These are phyloP conservation scores for Epirrhoe tristata DNA, from an alignment of 2,888 invertebrate species.

Conservation along the genomic window DNA sequence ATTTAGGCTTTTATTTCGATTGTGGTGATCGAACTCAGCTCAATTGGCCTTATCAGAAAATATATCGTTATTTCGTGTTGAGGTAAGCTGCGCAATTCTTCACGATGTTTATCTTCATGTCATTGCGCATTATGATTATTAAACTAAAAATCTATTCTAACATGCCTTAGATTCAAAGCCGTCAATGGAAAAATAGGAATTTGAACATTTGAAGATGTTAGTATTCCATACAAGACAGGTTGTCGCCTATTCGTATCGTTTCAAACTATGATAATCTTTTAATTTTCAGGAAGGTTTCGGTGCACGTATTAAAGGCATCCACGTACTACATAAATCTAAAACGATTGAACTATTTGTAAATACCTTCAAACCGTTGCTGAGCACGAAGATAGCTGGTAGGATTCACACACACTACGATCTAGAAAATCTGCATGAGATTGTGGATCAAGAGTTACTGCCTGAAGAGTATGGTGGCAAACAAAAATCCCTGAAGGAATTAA, in stretches of 20 bases:
- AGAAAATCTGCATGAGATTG: slow-evolving; percentile 47
- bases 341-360: slow-evolving; percentile 53
- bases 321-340: slow-evolving; percentile 58
- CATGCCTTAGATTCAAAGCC: too few species aligned
- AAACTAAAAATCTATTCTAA: too few species aligned
- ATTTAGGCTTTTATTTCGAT: too few species aligned
- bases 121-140: too few species aligned
- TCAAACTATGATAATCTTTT: not conserved
- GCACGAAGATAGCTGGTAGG: slow-evolving; percentile 53
- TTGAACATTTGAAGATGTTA: too few species aligned
- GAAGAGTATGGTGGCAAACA: slow-evolving; percentile 56
- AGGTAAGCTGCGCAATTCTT: too few species aligned
- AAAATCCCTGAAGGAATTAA: slow-evolving; percentile 44
- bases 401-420: slow-evolving; percentile 47
- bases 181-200: too few species aligned
- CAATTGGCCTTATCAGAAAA: too few species aligned
- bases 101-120: too few species aligned
- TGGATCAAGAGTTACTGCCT: slow-evolving; percentile 54
- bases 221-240: too few species aligned
- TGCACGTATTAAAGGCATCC: slow-evolving; percentile 50
- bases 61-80: too few species aligned
- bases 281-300: slow-evolving; percentile 58
- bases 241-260: not conserved
- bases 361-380: slow-evolving; percentile 54
- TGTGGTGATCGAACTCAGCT: too few species aligned